phyloP scores from a whole-genome alignment of 2,888 invertebrate genomes.

The Argynnis bischoffii region DNA sequence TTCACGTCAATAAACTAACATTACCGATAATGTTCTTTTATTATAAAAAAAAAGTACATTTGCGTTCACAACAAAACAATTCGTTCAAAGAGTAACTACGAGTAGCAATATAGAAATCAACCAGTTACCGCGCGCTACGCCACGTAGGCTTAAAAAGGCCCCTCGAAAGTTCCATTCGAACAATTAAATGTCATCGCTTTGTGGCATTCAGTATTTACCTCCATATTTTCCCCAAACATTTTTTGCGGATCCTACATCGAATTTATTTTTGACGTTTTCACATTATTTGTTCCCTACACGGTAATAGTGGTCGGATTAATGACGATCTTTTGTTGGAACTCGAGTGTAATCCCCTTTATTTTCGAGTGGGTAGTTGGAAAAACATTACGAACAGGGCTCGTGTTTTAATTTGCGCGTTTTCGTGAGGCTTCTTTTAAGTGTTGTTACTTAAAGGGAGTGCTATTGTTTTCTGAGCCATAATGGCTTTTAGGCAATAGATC shows the following conservation, averaged over 20 bases:
- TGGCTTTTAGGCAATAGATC: slow-evolving; percentile 12
- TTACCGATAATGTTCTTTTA: neutral
- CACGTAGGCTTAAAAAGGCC: slow-evolving; percentile 9
- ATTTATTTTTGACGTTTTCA: slow-evolving; percentile 32
- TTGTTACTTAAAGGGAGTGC: slow-evolving; percentile 15
- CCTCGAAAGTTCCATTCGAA: slow-evolving; percentile 10
- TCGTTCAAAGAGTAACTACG: neutral
- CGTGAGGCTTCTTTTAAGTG: slow-evolving; percentile 23
- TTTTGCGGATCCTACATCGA: slow-evolving; percentile 23
- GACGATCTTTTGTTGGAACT: slow-evolving; percentile 45
- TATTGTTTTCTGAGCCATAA: slow-evolving; percentile 24
- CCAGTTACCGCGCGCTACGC: neutral
- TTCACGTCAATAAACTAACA: neutral
- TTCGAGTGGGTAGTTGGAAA: slow-evolving; percentile 40
- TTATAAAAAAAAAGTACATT: neutral
- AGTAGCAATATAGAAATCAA: neutral
- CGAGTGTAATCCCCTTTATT: slow-evolving; percentile 41
- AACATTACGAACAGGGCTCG: slow-evolving; percentile 38
- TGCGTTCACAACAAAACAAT: neutral
- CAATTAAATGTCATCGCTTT: slow-evolving; percentile 29
- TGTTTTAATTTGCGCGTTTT: slow-evolving; percentile 35
- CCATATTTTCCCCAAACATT: slow-evolving; percentile 24
- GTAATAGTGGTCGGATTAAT: slow-evolving; percentile 41
- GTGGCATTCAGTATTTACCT: slow-evolving; percentile 17
- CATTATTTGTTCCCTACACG: slow-evolving; percentile 32